Percentiles rank a stretch among this genome's conserved stretches.
phyloP scores from a whole-genome alignment of 1,140 invertebrate species.

The Orius insidiosus region DNA sequence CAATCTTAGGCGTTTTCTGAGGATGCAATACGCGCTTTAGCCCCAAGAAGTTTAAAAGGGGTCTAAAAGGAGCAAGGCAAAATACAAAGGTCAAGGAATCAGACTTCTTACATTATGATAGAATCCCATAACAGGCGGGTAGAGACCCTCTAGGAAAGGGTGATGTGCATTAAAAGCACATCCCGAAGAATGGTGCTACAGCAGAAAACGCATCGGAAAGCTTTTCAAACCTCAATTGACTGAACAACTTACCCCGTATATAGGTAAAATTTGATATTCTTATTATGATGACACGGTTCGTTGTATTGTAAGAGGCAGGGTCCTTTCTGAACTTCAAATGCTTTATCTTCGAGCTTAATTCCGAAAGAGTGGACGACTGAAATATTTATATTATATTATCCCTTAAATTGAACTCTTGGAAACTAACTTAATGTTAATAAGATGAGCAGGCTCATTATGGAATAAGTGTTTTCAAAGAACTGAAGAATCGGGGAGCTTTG shows the following conservation, averaged over 20 bases:
- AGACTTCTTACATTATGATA: no score
- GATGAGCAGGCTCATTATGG: background rate
- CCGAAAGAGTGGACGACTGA: background rate
- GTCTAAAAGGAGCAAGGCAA: no score
- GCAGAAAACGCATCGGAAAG: background rate
- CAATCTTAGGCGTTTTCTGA: no score
- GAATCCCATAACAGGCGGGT: no score
- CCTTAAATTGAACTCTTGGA: background rate
- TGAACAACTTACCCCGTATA: slow-evolving; percentile 6
- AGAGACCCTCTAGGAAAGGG: no score
- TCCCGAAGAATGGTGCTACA: no score
- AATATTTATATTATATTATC: background rate
- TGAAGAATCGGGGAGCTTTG: background rate
- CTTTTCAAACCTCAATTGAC: background rate
- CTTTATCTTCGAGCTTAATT: background rate
- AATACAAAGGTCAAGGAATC: no score
- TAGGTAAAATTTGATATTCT: slow-evolving; percentile 1
- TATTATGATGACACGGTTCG: slow-evolving; percentile 1
- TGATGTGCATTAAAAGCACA: no score
- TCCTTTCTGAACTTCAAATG: background rate
- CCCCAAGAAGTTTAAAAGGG: no score
- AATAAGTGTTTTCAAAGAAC: background rate
- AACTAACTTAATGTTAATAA: slow-evolving; percentile 1
- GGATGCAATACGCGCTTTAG: no score
- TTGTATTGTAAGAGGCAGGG: slow-evolving; percentile 4